Base-by-base conservation (phyloP, 2,113 vertebrate species). In the Seriola quinqueradiata region DNA sequence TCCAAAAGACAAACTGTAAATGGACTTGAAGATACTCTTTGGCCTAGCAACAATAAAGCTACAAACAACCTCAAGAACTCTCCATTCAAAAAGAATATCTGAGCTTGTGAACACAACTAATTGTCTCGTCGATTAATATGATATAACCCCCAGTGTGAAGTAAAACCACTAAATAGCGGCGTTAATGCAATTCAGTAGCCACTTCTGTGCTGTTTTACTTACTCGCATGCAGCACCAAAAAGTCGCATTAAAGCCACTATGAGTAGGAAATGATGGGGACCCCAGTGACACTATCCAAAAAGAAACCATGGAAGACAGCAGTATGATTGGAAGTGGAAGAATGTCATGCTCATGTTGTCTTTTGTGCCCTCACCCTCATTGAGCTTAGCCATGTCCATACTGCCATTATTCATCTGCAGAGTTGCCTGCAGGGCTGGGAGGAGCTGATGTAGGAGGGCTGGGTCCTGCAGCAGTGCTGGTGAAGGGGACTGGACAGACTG, bases 401-500 rank as follows among this genome's bases (percentile, higher is more conserved):
- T 98, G 94, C 97, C 97, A 92, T 98, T 99, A 94, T 98, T 99
- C 94, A 99, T 96, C 94, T 99, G 98, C 92, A 99, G 94, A 1
- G 97, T 98, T 32, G 98, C 97, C 95, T 99, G 97, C 87, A 99
- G 95, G 60, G 98, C 98, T 61, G 98, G 98, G 79, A 99, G 96
- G 70, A 99, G 96, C 94, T 99, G 98, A 88, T 98, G 96, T 87
- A 99, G 96, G 73, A 99, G 96, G 67, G 97, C 98, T n/a, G 97
- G 98, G 92, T 99, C 98, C 95, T 99, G 98, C 86, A 99, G 97
- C 91, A 99, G 95, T 0, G 97, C 91, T 67, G 97, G 96, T 85
- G 97, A 96, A 68, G 97, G 96, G 75, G 97, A 96, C 80, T 97
- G 97, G 81, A 95, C 95, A 83, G 97, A 95, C 79, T 95, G 96